Conservation (phyloP, 2,888 invertebrate genomes). For the Chironomus tentans region DNA sequence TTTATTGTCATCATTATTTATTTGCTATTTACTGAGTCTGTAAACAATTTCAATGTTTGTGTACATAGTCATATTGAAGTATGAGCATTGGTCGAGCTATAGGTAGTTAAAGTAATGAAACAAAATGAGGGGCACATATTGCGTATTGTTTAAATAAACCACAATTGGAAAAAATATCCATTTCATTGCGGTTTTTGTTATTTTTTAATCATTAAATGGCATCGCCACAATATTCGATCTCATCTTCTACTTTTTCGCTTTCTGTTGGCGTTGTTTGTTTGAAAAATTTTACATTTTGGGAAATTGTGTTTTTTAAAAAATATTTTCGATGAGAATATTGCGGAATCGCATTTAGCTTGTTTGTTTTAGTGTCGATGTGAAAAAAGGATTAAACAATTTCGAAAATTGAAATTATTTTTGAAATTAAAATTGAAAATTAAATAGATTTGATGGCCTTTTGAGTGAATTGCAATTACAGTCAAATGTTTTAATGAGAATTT, state of each 20-base stretch:
- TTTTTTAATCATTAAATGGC: slow-evolving; percentile 10
- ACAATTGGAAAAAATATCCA: background rate
- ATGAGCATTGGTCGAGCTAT: background rate
- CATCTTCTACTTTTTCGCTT: background rate
- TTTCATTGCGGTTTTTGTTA: slow-evolving; percentile 1
- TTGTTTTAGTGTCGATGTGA: too few species aligned
- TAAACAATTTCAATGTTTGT: background rate
- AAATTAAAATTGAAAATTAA: too few species aligned
- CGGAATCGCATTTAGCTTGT: too few species aligned
- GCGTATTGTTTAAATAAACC: background rate
- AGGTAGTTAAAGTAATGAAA: background rate
- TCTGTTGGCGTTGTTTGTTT: background rate
- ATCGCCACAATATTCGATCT: background rate
- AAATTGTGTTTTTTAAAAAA: background rate
- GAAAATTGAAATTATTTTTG: too few species aligned
- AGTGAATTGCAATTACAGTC: too few species aligned
- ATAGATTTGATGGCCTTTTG: too few species aligned
- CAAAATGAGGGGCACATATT: background rate
- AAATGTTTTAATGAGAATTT: too few species aligned
- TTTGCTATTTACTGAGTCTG: background rate
- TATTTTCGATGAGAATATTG: too few species aligned
- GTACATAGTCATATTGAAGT: too few species aligned
- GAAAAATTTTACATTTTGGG: too few species aligned
- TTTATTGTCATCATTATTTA: background rate
- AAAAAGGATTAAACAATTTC: too few species aligned